Evolutionary conservation across 2,797 vertebrate genomes (phyloP), one percentile per base, ranked within the genome.

Genomic region (Bovichtus diacanthus): DNA sequence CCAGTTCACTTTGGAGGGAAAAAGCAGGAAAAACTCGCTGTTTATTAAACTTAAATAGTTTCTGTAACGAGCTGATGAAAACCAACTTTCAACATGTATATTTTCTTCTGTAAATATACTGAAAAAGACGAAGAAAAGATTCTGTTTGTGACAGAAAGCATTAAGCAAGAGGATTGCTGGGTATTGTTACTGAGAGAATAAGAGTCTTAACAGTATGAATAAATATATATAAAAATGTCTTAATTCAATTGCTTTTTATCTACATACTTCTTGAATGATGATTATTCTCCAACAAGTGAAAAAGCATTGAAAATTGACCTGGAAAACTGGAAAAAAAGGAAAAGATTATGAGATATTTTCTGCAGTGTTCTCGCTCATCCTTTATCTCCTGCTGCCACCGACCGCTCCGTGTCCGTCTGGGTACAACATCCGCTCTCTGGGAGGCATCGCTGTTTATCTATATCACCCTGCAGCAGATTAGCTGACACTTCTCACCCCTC

Each of bases 361-460:
- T 74, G 21, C 66, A 64, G 73, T 0, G 50, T 67, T 78, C 58
- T 39, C 65, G 47, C 19, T 70, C 47, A 11, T 46, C 74, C 51
- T 67, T 31, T 36, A 29, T 56, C 61, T 58, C 86, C 78, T 63
- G 84, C 84, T 63, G 83, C 86, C 70, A 18, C 68, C 61, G 63
- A 74, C 84, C 6, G 50, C 77, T 85, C 76, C 54, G 53, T 72
- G 81, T 88, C 85, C 90, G 88, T 93, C 85, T 89, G 87, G 79
- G 72, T 86, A 68, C 74, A 82, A 79, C 84, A 71, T 89, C 86
- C 59, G 65, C 78, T 69, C 86, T n/a, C 73, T 81, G 73, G 81
- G 90, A 89, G 87, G 77, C 85, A 56, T 90, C 85, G 19, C 81
- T 83, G 86, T 90, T 93, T 88, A 92, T 94, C 93, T 89, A 27